Conservation (phyloP, 2,113 vertebrate species). For the Brachypteracias leptosomus region DNA sequence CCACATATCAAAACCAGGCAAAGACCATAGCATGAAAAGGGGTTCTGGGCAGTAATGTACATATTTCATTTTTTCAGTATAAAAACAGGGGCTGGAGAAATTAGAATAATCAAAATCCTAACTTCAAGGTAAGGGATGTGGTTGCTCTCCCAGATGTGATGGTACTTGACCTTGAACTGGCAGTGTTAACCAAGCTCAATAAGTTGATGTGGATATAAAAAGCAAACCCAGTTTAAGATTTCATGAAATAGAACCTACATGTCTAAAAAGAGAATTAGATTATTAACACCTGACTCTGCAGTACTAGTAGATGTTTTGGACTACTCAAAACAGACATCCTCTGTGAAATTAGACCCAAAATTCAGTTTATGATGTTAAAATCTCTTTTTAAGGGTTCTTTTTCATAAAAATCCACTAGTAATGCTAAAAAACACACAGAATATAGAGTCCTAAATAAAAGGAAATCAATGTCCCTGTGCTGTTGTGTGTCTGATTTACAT, state of each 20-base stretch:
- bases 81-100: background rate
- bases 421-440: background rate
- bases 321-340: background rate
- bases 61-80: background rate
- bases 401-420: background rate
- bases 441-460: background rate
- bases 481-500: background rate
- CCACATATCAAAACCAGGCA: background rate
- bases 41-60: background rate
- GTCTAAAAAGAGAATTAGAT: background rate
- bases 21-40: background rate
- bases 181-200: background rate
- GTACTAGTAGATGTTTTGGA: background rate
- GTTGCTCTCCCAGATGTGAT: background rate
- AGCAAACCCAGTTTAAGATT: background rate
- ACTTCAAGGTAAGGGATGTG: background rate
- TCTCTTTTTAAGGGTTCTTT: background rate
- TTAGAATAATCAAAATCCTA: background rate
- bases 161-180: background rate
- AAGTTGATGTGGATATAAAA: background rate
- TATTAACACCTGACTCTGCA: background rate
- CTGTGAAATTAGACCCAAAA: background rate
- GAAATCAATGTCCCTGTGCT: background rate
- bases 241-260: background rate
- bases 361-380: background rate